Base-by-base conservation (phyloP, 1,140 invertebrate species). In the Patella vulgata region DNA sequence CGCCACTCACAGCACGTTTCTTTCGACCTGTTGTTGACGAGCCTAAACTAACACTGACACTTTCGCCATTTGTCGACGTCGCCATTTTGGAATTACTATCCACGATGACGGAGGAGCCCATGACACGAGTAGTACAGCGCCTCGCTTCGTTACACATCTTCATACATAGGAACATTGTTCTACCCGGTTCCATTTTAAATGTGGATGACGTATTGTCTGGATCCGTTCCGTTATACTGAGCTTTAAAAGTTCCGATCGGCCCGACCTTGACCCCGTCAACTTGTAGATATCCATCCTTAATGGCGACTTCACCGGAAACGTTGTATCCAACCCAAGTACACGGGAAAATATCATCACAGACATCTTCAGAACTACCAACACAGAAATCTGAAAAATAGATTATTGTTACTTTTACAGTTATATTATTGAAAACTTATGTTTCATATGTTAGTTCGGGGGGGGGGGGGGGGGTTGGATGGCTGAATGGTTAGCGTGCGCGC, bases 341-440 rank as follows among this genome's bases (percentile, higher is more conserved):
- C 12, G 66, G 66, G n/a, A 71, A 66, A 23, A 71, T 68, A 28
- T 71, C 70, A 42, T 60, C 66, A 25, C 31, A 50, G n/a, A 4
- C 27, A 14, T 25, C 5, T 31, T 39, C 31, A 47, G 47, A 36
- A 27, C 57, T 57, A 19, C 70, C 62, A 1, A 71, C n/a, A 50
- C 66, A 65, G 30, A 65, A 56, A 47, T 71, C 70, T 71, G 39
- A 28, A 63, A n/a, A n/a, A n/a, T n/a, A n/a, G n/a, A n/a, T n/a
- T n/a, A n/a, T n/a, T n/a, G n/a, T 2, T 6, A 52, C 14, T 14
- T 17, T 17, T 30, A 33, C 11, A 30, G 11, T 30, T 9, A 0
- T 17, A 30, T 5, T 11, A 28, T 11, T 51, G 11, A 51, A 51
- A 11, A 25, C 19, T 11, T 28, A 27, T 21, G 5, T 51, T 51